Percentiles rank a stretch among this genome's conserved stretches.
phyloP scores from a whole-genome alignment of 2,888 invertebrate species.

The Bombyx huttoni region DNA sequence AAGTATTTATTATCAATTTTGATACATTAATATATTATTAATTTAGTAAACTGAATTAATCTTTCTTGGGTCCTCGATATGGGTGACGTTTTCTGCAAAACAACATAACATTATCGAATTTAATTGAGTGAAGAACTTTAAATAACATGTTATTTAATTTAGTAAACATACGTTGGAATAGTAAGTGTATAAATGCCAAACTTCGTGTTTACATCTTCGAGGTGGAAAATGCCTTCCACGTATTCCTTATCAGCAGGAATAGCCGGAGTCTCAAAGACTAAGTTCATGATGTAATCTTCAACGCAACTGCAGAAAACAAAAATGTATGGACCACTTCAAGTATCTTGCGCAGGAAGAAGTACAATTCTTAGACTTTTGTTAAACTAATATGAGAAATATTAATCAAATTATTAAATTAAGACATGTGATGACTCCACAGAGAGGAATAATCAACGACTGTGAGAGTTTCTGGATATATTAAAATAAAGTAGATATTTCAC shows the following conservation, averaged over 20 bases:
- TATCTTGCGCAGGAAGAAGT: no score
- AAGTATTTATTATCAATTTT: no score
- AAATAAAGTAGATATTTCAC: no score
- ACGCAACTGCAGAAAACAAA: conserved; percentile 38
- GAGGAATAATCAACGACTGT: no score
- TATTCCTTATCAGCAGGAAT: conserved; percentile 48
- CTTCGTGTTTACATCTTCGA: conserved; percentile 56
- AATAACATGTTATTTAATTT: not conserved
- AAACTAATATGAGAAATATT: no score
- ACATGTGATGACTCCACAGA: no score
- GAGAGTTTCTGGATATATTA: no score
- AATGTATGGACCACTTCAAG: not conserved
- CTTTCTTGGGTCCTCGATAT: conserved; percentile 42
- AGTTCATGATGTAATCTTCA: conserved; percentile 64
- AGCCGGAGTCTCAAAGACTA: conserved; percentile 59
- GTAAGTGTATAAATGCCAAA: conserved; percentile 60
- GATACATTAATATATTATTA: no score
- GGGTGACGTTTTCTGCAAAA: conserved; percentile 59
- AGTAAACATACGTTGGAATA: conserved; percentile 44
- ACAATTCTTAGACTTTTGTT: no score
- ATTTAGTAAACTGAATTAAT: conserved; percentile 14
- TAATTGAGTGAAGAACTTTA: not conserved
- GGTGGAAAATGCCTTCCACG: conserved; percentile 42
- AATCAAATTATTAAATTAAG: no score
- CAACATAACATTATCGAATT: not conserved